A percentile compares a stretch with the other conserved stretches of the same genome.
Conservation (phyloP, 2,797 vertebrate species). For the Agapornis canus region DNA sequence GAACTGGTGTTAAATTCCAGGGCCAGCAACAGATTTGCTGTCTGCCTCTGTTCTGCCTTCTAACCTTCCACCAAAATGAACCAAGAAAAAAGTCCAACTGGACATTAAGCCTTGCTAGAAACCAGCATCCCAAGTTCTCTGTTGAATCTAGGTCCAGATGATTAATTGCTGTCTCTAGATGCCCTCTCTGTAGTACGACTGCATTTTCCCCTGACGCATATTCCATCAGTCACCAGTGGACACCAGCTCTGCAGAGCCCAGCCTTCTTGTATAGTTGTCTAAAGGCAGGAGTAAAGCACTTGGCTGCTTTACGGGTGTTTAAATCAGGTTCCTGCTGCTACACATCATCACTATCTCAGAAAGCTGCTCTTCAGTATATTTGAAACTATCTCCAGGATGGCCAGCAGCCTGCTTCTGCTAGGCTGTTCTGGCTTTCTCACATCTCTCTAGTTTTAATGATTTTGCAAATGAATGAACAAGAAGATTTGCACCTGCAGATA, state of each 20-base stretch:
- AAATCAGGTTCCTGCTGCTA: neutral
- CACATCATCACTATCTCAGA: neutral
- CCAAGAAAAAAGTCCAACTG: neutral
- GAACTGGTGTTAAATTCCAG: neutral
- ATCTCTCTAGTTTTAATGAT: neutral
- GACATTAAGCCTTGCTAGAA: neutral
- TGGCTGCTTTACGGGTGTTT: neutral
- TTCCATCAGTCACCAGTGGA: neutral
- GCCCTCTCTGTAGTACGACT: neutral
- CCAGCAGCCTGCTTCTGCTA: neutral
- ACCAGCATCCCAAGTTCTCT: neutral
- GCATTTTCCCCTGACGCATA: neutral
- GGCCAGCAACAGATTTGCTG: neutral
- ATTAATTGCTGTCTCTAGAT: neutral
- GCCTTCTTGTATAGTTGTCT: rapidly evolving
- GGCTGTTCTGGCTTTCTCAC: neutral
- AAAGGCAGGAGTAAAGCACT: neutral
- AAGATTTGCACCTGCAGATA: constrained; percentile 12
- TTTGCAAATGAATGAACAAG: constrained; percentile 6
- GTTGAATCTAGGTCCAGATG: neutral
- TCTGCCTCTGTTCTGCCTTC: neutral
- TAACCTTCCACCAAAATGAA: neutral
- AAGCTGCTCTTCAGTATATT: neutral
- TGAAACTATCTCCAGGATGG: neutral
- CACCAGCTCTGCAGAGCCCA: neutral